Conservation (phyloP, 2,797 vertebrate species). For the Lerista edwardsae region DNA sequence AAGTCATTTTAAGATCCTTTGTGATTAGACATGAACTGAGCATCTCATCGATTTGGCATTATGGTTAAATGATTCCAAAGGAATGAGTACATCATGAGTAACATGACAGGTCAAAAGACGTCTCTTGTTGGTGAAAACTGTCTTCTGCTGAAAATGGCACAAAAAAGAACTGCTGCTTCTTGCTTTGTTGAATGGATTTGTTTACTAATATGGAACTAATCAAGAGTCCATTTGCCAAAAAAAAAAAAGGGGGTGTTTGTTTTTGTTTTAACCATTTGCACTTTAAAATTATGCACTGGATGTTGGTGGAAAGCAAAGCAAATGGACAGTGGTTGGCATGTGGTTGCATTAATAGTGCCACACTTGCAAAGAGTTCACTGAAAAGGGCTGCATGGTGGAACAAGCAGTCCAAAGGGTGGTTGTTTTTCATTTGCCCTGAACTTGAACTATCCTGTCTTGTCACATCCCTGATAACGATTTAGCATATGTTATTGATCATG, state of each 20-base stretch:
- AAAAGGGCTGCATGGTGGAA: not conserved
- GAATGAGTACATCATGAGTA: not conserved
- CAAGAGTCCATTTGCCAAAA: constrained; percentile 29
- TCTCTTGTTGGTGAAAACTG: not conserved
- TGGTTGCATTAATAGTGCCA: not conserved
- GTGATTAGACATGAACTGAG: not conserved
- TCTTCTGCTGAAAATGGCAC: constrained; percentile 1
- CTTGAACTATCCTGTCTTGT: constrained; percentile 18
- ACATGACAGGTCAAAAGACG: not conserved
- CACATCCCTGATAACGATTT: constrained; percentile 28
- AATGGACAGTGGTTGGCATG: not conserved
- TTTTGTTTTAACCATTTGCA: constrained; percentile 65
- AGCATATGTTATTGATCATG: constrained; percentile 42
- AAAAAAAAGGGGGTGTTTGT: constrained; percentile 29
- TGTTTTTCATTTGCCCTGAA: not conserved
- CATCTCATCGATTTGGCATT: not conserved
- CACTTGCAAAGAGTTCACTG: fast-evolving
- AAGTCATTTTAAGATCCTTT: not conserved
- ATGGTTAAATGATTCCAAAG: constrained; percentile 10
- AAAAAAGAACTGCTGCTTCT: constrained; percentile 14
- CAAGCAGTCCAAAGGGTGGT: not conserved
- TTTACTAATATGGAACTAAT: constrained; percentile 48
- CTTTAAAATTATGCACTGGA: constrained; percentile 76
- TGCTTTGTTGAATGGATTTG: constrained; percentile 25
- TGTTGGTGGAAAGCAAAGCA: constrained; percentile 52